A percentile compares a stretch with the other conserved stretches of the same genome.
These are phyloP conservation scores for Ascidia mentula DNA, from an alignment of 23 tunicate species.

Conservation along the genomic window DNA sequence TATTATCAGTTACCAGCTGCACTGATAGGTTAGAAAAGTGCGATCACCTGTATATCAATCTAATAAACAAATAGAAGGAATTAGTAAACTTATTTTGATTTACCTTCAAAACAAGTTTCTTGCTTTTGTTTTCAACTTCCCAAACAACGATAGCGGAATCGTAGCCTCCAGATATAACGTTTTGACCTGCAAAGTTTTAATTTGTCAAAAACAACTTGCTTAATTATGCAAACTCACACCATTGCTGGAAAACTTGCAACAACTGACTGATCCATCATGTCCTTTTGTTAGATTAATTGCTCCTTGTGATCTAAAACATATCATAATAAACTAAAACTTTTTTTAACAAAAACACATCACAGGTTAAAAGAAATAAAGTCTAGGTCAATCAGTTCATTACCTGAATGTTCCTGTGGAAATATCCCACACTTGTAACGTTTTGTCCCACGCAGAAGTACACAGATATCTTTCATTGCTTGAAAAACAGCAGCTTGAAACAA, in stretches of 20 bases:
- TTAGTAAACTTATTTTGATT: neutral
- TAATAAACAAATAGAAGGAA: neutral
- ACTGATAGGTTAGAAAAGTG: too few species aligned
- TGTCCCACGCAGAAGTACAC: conserved; percentile 86
- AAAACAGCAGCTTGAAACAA: conserved; percentile 82
- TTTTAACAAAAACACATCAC: too few species aligned
- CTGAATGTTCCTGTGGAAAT: conserved; percentile 91
- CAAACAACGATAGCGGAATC: conserved; percentile 63
- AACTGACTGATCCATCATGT: conserved; percentile 80
- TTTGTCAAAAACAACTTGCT: neutral
- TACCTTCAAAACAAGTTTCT: conserved; percentile 74
- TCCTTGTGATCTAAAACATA: conserved; percentile 68
- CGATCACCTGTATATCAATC: neutral
- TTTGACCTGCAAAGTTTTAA: conserved; percentile 17
- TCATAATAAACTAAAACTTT: too few species aligned
- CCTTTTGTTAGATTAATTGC: conserved; percentile 49
- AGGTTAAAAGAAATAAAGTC: too few species aligned
- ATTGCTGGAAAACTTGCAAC: conserved; percentile 64
- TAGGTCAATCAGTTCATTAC: too few species aligned
- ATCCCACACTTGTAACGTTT: conserved; percentile 82
- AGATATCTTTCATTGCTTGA: conserved; percentile 67
- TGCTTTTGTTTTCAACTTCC: conserved; percentile 58
- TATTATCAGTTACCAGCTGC: too few species aligned
- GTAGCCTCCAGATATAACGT: conserved; percentile 74
- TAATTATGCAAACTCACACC: conserved; percentile 19